A percentile compares a stretch with the other conserved stretches of the same genome.
Conservation (phyloP, 1,140 invertebrate species). For the Zaprionus nigranus region DNA sequence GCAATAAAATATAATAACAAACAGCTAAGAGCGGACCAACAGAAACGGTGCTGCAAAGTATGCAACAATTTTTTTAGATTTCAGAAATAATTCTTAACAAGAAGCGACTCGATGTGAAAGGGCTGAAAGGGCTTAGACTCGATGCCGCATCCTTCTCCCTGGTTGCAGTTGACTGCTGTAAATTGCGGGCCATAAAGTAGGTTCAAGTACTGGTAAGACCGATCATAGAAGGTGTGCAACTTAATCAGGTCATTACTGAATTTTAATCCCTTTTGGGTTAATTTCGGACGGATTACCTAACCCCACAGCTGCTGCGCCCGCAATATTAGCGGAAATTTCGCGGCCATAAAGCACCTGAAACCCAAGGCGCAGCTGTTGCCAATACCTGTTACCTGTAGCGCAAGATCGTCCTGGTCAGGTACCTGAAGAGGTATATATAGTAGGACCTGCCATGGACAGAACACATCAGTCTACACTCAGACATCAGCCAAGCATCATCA, state of each 20-base stretch:
- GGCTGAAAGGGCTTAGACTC: slow-evolving; percentile 30
- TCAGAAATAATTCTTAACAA: background rate
- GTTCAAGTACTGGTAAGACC: background rate
- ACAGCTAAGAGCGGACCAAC: no score
- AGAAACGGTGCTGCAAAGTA: no score
- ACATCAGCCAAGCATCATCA: no score
- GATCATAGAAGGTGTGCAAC: background rate
- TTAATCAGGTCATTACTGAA: background rate
- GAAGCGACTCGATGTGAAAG: slow-evolving; percentile 3
- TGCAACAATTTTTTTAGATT: no score
- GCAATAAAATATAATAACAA: no score
- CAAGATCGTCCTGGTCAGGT: background rate
- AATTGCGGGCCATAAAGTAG: background rate
- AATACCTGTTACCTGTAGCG: slow-evolving; percentile 20
- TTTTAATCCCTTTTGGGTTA: background rate
- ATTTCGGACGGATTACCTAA: slow-evolving; percentile 10
- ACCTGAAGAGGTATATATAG: slow-evolving; percentile 47
- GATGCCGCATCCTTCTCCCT: background rate
- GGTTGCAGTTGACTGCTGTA: background rate
- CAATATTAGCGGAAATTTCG: background rate
- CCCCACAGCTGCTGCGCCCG: slow-evolving; percentile 14
- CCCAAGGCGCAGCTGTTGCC: slow-evolving; percentile 40
- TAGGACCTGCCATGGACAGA: background rate
- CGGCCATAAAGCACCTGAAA: slow-evolving; percentile 2
- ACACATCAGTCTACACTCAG: slow-evolving; percentile 45